These are phyloP conservation scores for Lepidurus packardi DNA, from an alignment of 1,140 invertebrate genomes.

Conservation along the genomic window DNA sequence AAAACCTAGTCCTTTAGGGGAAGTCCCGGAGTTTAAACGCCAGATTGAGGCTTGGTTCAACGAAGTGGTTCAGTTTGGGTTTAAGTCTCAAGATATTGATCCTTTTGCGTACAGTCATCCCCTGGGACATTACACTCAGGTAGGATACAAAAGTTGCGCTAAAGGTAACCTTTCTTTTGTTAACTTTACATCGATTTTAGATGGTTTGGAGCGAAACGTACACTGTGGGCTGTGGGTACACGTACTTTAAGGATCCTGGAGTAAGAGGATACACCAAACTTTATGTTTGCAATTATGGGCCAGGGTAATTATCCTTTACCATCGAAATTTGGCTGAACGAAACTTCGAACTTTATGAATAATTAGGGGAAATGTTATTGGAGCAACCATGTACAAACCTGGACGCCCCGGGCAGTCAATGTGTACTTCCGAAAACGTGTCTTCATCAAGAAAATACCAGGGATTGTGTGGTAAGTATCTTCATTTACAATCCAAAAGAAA, in stretches of 20 bases:
- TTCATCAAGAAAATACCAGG: constrained; percentile 64
- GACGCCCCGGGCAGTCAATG: constrained; percentile 52
- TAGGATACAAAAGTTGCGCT: constrained; percentile 39
- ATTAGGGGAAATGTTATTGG: constrained; percentile 68
- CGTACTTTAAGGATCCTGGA: constrained; percentile 63
- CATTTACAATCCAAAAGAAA: constrained; percentile 33
- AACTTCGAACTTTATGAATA: constrained; percentile 37
- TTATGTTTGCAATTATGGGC: constrained; percentile 80
- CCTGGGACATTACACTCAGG: constrained; percentile 77
- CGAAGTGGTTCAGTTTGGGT: constrained; percentile 66
- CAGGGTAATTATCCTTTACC: constrained; percentile 54
- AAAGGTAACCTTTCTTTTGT: background rate
- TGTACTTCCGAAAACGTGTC: constrained; percentile 62
- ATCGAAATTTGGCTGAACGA: background rate
- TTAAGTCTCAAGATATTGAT: constrained; percentile 50
- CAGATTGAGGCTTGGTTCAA: constrained; percentile 73
- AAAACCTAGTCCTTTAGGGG: constrained; percentile 52
- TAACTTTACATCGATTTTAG: constrained; percentile 47
- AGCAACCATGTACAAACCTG: constrained; percentile 64
- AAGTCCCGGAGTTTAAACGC: constrained; percentile 62
- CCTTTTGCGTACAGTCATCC: constrained; percentile 51
- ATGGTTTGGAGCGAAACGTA: constrained; percentile 72
- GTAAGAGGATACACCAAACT: constrained; percentile 66
- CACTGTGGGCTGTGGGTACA: constrained; percentile 71
- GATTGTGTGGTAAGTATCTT: constrained; percentile 63